Conservation (phyloP, 2,888 invertebrate species). For the Calliopum simillimum region DNA sequence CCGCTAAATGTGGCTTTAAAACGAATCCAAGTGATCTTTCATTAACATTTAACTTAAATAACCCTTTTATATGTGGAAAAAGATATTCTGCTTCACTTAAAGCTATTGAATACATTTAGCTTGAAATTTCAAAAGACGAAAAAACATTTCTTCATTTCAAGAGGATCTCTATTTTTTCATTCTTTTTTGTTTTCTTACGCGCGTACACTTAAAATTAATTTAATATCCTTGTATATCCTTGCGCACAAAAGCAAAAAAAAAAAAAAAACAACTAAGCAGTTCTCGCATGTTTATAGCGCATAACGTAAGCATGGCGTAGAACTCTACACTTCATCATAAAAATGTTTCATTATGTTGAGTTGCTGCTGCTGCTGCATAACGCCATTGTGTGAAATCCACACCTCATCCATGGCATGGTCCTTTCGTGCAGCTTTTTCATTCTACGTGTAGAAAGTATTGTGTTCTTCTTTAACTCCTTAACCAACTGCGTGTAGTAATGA, state of each 20-base stretch:
- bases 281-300: slow-evolving; percentile 56
- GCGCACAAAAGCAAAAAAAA: slow-evolving; percentile 32
- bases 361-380: neutral
- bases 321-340: slow-evolving; percentile 49
- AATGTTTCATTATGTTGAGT: slow-evolving; percentile 13
- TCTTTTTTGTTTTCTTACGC: slow-evolving; percentile 38
- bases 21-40: no score
- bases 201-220: slow-evolving; percentile 63
- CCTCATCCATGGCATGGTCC: slow-evolving; percentile 1
- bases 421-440: neutral
- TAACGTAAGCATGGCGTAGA: slow-evolving; percentile 43
- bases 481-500: slow-evolving; percentile 29
- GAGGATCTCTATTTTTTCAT: slow-evolving; percentile 46
- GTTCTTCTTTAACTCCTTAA: neutral
- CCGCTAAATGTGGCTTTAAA: no score
- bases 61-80: no score
- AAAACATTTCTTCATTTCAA: slow-evolving; percentile 18
- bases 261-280: slow-evolving; percentile 47
- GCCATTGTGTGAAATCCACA: neutral
- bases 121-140: no score
- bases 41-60: no score
- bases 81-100: no score
- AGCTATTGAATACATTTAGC: no score
- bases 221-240: slow-evolving; percentile 61
- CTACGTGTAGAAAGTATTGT: no score